These are phyloP conservation scores for Myripristis murdjan DNA, from an alignment of 2,797 vertebrate genomes.

Conservation along the genomic window DNA sequence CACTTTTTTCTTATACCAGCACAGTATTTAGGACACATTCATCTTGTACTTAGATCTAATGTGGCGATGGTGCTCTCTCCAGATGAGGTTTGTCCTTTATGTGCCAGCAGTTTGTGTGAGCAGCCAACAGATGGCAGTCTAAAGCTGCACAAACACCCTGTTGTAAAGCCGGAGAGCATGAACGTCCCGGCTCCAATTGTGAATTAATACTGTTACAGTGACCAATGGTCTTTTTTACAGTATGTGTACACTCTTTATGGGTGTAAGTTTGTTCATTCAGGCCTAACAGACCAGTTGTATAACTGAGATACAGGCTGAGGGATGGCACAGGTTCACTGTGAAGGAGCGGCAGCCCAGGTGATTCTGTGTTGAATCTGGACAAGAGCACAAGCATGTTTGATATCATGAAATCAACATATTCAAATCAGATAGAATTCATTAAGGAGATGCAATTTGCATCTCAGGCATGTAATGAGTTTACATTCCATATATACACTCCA, in stretches of 20 bases:
- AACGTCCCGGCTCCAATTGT: neutral
- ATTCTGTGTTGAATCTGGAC: too few relatives aligned
- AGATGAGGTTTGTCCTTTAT: neutral
- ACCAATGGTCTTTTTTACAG: conserved; percentile 5
- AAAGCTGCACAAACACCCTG: conserved; percentile 12
- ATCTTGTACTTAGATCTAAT: too few relatives aligned
- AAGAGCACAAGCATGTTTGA: too few relatives aligned
- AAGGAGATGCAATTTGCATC: too few relatives aligned
- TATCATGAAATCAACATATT: too few relatives aligned
- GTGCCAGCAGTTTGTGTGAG: conserved; percentile 47
- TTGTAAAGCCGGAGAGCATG: neutral
- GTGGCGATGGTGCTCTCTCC: too few relatives aligned
- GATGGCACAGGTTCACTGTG: conserved; percentile 17
- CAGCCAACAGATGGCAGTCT: conserved; percentile 60
- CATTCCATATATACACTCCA: too few relatives aligned
- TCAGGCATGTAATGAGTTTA: too few relatives aligned
- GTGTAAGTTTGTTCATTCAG: conserved; percentile 25
- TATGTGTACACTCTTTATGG: conserved; percentile 16
- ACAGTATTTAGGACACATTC: too few relatives aligned
- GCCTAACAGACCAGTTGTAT: conserved; percentile 6
- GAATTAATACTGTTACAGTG: conserved; percentile 17
- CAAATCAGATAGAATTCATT: too few relatives aligned
- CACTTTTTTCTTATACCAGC: too few relatives aligned
- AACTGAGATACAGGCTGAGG: conserved; percentile 7
- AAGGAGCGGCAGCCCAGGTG: too few relatives aligned